phyloP scores from a whole-genome alignment of 2,113 vertebrate species.

The Trichechus manatus region DNA sequence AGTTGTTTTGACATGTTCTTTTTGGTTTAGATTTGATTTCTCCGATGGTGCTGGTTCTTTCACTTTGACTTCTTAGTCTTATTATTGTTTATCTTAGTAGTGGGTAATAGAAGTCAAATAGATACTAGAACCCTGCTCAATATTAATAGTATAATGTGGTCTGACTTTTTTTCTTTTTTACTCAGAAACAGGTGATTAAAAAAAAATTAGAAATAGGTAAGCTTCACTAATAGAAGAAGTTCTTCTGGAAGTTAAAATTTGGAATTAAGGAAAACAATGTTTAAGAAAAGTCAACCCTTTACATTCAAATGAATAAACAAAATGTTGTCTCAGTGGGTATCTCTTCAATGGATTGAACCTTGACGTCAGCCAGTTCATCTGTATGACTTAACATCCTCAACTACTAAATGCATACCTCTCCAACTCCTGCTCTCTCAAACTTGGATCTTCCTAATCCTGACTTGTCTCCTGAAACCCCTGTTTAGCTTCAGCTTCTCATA shows the following conservation, averaged over 20 bases:
- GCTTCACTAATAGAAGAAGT: neutral
- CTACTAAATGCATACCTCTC: neutral
- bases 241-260: neutral
- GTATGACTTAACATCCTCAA: neutral
- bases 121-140: neutral
- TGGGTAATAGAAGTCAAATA: neutral
- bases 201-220: neutral
- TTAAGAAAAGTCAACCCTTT: neutral
- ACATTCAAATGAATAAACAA: neutral
- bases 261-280: neutral
- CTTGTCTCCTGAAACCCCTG: neutral
- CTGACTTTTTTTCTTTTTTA: neutral
- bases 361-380: neutral
- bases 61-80: neutral
- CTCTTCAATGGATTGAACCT: neutral
- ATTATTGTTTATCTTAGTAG: slow-evolving; percentile 10
- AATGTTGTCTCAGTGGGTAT: neutral
- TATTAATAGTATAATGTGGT: neutral
- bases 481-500: neutral
- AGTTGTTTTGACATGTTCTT: slow-evolving; percentile 36
- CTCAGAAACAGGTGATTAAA: neutral
- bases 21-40: slow-evolving; percentile 13
- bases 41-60: neutral
- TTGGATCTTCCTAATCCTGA: neutral
- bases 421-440: neutral